Conservation (phyloP, 2,888 invertebrate genomes). For the Cheiracanthium punctorium region DNA sequence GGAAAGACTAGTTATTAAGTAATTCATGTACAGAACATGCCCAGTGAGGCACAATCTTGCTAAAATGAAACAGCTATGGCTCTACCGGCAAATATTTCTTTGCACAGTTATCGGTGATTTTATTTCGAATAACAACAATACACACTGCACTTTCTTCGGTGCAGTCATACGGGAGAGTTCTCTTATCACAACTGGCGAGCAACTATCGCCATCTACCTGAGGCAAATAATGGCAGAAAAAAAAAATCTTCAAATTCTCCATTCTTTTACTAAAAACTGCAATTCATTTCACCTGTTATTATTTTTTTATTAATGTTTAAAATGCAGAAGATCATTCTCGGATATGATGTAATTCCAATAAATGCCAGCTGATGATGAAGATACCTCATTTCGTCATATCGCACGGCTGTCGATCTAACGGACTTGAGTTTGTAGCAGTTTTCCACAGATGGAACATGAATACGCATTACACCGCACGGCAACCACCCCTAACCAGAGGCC, state of each 20-base stretch:
- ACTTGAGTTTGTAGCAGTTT: no score
- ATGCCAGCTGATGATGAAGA: no score
- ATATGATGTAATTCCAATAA: not conserved
- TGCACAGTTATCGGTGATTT: not conserved
- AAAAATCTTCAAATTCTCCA: not conserved
- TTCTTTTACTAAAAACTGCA: not conserved
- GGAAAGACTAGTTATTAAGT: no score
- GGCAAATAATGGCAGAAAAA: not conserved
- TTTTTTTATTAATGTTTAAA: slow-evolving; percentile 6
- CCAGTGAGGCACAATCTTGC: no score
- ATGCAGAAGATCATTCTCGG: not conserved
- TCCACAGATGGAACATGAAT: no score
- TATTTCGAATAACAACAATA: not conserved
- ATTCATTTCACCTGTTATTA: not conserved
- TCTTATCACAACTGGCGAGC: not conserved
- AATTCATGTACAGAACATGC: no score
- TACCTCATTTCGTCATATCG: no score
- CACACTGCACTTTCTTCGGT: not conserved
- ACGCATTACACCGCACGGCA: no score
- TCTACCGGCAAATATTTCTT: not conserved
- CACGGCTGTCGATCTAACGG: no score
- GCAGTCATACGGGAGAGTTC: not conserved
- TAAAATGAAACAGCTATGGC: no score
- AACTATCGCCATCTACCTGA: not conserved
- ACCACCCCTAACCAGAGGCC: no score